phyloP scores from a whole-genome alignment of 2,797 vertebrate species.

The Anguilla megastoma region DNA sequence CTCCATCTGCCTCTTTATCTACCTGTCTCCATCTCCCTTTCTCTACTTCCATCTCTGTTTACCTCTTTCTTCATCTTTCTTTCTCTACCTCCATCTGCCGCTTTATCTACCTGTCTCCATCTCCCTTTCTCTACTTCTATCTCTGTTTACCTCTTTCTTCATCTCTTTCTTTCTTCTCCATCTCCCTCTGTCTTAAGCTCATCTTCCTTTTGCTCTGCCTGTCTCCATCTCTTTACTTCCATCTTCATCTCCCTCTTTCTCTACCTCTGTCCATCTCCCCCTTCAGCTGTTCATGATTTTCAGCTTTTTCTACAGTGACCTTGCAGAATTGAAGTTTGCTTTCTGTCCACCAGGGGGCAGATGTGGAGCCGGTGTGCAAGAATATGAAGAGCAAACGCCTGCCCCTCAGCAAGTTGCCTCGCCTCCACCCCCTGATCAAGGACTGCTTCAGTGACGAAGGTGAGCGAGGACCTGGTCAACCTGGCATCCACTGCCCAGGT shows the following conservation, averaged over 20 bases:
- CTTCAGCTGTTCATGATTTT: neutral
- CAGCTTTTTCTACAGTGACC: neutral
- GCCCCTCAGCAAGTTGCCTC: slow-evolving; percentile 83
- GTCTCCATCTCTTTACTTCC: no score
- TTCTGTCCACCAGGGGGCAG: slow-evolving; percentile 68
- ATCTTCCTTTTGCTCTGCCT: no score
- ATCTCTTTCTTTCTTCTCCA: no score
- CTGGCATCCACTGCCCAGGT: neutral
- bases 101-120: no score
- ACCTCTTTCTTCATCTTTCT: slow-evolving; percentile 33
- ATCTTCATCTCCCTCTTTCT: no score
- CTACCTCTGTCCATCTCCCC: neutral
- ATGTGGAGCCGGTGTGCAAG: slow-evolving; percentile 79
- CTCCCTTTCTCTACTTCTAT: no score
- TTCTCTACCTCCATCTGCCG: no score
- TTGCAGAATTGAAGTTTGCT: neutral
- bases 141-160: no score
- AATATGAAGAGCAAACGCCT: slow-evolving; percentile 84
- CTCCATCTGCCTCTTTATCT: neutral
- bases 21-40: neutral
- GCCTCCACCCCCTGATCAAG: slow-evolving; percentile 86
- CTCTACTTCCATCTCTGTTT: neutral
- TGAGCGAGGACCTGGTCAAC: slow-evolving; percentile 52
- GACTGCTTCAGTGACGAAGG: slow-evolving; percentile 88
- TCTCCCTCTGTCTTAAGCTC: no score